Conservation (phyloP, 2,113 vertebrate species). For the Pyrgilauda ruficollis region DNA sequence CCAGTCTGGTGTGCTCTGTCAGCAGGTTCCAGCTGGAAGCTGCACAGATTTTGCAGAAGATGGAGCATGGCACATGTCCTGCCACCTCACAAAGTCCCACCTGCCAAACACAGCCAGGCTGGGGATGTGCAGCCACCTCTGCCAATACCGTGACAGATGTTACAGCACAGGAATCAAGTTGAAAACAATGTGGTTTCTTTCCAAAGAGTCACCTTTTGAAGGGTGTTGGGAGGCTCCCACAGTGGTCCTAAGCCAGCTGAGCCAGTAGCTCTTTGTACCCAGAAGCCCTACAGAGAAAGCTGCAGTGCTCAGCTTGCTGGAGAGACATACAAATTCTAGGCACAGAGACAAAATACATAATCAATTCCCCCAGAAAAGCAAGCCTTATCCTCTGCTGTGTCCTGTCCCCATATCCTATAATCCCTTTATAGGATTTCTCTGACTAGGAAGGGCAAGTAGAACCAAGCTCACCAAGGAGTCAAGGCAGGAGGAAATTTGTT, state of each 20-base stretch:
- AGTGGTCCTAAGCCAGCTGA: rapidly evolving
- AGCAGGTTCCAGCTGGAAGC: neutral
- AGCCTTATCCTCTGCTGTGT: neutral
- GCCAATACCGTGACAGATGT: rapidly evolving
- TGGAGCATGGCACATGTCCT: rapidly evolving
- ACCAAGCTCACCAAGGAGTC: neutral
- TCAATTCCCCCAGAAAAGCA: neutral
- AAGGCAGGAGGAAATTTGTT: neutral
- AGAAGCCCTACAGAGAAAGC: neutral
- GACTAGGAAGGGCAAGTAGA: neutral
- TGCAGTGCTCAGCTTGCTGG: neutral
- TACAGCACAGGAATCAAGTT: neutral
- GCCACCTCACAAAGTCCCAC: neutral
- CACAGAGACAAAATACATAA: neutral
- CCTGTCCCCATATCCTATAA: neutral
- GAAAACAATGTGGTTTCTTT: neutral
- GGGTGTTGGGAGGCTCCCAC: neutral
- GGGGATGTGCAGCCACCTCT: neutral
- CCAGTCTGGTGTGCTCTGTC: neutral
- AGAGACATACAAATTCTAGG: neutral
- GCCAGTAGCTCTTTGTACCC: neutral
- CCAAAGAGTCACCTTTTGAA: neutral
- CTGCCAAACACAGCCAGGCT: neutral
- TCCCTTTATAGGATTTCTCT: conserved; percentile 27
- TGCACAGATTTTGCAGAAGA: neutral